Evolutionary conservation across 2,113 vertebrate species (phyloP).

Genomic region (Semicossyphus pulcher): DNA sequence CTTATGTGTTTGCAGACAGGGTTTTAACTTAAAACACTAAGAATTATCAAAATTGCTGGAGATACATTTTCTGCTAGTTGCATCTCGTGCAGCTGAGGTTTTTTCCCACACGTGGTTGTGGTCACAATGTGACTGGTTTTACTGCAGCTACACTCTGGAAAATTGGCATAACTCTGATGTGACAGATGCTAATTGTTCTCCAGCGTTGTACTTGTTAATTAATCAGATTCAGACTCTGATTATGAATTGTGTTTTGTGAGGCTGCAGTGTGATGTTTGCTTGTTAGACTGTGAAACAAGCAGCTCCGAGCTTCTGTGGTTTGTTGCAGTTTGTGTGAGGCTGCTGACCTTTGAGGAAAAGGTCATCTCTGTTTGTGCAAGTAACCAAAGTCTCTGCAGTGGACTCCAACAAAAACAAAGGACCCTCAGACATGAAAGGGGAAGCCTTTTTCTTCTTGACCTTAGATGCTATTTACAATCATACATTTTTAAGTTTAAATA

Average conservation of each 20-base stretch:
- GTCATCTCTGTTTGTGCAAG: conserved; percentile 50
- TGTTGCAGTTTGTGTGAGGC: conserved; percentile 33
- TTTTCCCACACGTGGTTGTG: too few relatives aligned
- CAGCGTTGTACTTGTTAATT: conserved; percentile 32
- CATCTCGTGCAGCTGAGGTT: too few relatives aligned
- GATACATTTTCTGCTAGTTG: too few relatives aligned
- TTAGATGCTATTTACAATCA: not conserved
- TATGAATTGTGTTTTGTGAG: conserved; percentile 14
- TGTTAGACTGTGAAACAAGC: conserved; percentile 33
- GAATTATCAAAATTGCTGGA: too few relatives aligned
- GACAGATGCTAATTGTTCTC: conserved; percentile 1
- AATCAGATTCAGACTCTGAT: conserved; percentile 10
- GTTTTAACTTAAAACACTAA: too few relatives aligned
- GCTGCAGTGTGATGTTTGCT: conserved; percentile 34
- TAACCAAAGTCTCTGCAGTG: conserved; percentile 30
- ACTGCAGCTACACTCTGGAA: not conserved
- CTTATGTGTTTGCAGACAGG: too few relatives aligned
- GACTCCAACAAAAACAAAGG: conserved; percentile 31
- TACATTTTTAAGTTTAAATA: too few relatives aligned
- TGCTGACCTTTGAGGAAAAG: conserved; percentile 61
- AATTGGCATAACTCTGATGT: not conserved
- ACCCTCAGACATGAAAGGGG: conserved; percentile 13
- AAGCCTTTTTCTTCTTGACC: not conserved
- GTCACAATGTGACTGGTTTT: not conserved
- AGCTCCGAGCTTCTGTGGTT: conserved; percentile 29